These are phyloP conservation scores for Lepidochrysops patricia DNA, from an alignment of 2,888 invertebrate species.

Conservation along the genomic window DNA sequence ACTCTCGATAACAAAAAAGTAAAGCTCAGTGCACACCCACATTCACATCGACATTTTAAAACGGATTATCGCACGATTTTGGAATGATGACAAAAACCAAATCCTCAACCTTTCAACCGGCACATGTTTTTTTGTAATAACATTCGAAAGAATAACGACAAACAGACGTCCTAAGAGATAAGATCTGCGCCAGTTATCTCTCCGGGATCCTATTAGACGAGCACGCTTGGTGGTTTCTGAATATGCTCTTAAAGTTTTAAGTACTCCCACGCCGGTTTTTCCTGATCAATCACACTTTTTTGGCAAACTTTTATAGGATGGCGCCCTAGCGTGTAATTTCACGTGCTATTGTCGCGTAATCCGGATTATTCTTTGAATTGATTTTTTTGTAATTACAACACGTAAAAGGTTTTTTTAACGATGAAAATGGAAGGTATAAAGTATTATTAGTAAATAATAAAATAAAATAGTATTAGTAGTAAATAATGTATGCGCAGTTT, in stretches of 20 bases:
- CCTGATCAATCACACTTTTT: slow-evolving; percentile 40
- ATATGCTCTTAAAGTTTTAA: slow-evolving; percentile 41
- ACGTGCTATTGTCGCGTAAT: slow-evolving; percentile 52
- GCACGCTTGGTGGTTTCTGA: slow-evolving; percentile 66
- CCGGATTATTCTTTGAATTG: slow-evolving; percentile 28
- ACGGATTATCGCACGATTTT: slow-evolving; percentile 5
- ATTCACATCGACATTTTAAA: neutral
- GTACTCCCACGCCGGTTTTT: slow-evolving; percentile 60
- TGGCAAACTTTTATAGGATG: slow-evolving; percentile 43
- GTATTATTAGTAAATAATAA: neutral
- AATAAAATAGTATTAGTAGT: too few relatives aligned
- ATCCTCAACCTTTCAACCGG: slow-evolving; percentile 19
- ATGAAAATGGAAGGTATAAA: neutral
- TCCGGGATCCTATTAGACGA: slow-evolving; percentile 62
- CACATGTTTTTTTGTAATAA: slow-evolving; percentile 44
- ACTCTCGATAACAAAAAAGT: neutral
- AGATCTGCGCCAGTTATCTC: slow-evolving; percentile 55
- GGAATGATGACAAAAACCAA: slow-evolving; percentile 13
- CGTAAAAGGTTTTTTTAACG: neutral
- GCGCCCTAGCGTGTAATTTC: slow-evolving; percentile 40
- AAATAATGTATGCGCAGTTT: too few relatives aligned
- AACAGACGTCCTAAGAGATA: slow-evolving; percentile 49
- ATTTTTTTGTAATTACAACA: slow-evolving; percentile 21
- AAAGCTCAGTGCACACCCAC: neutral
- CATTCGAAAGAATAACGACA: slow-evolving; percentile 50